Evolutionary conservation across 2,888 invertebrate species (phyloP), one percentile per base, ranked within the genome.

Genomic region (Noctua janthina): DNA sequence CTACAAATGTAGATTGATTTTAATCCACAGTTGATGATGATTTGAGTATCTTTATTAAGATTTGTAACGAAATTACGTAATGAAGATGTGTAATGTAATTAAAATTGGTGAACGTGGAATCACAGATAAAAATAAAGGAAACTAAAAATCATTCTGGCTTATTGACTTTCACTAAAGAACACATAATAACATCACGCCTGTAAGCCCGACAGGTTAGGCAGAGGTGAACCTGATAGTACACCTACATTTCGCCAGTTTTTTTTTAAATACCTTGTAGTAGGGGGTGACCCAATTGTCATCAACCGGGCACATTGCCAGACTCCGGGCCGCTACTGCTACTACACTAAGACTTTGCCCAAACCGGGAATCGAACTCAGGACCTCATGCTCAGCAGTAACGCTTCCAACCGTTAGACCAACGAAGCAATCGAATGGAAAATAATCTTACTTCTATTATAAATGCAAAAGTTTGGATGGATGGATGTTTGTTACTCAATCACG

Each of bases 1-100:
- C 87, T 73, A 84, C 15, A 54, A 69, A 56, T 43, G 43, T 35
- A 68, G n/a, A 68, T 81, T 71, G 66, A 78, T 85, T 74, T 80
- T 29, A 66, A 43, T 68, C 17, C 46, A 54, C 20, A 6, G 4
- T 51, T 81, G 35, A 79, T 49, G 54, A 39, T 54, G 11, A 62
- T 73, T 35, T 49, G n/a, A 78, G 51, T 54, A 11, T 29, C 0
- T 76, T 76, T 73, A n/a, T 43, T 29, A 35, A 54, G 56, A 23
- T 67, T 69, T 23, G 10, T 62, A 69, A 51, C 56, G 39, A 15
- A 74, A 74, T 56, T 23, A 74, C 56, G 35, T 64, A 64, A 35
- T 35, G 17, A 11, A 4, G 6, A 11, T 56, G 23, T 23, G 56
- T n/a, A 39, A 39, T 39, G 39, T n/a, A 23, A 56, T 56, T 23